Conservation (phyloP, 2,888 invertebrate species). For the Teleogryllus oceanicus region DNA sequence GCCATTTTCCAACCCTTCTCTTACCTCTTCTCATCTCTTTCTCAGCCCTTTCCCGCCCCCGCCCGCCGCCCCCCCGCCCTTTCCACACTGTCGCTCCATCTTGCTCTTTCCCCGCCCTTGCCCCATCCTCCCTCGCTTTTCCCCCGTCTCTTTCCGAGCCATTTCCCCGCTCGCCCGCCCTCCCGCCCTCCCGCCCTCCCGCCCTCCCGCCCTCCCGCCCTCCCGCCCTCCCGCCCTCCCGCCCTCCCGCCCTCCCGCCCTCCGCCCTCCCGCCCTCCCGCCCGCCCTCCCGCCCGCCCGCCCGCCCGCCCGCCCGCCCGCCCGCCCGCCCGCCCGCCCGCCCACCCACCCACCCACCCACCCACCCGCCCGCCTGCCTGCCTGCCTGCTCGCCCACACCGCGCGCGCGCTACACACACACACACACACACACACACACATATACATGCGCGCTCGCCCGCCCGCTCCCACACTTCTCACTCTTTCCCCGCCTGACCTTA, state of each 20-base stretch:
- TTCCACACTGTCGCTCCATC: neutral
- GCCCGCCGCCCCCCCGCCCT: neutral
- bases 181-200: neutral
- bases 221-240: neutral
- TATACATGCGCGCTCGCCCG: accelerated
- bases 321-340: accelerated
- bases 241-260: neutral
- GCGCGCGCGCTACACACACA: accelerated
- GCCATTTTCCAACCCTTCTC: neutral
- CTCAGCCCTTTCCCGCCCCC: neutral
- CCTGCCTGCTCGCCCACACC: accelerated
- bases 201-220: neutral
- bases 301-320: neutral
- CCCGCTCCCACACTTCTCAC: neutral
- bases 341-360: neutral
- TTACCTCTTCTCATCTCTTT: neutral
- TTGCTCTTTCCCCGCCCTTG: neutral
- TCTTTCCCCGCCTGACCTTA: neutral
- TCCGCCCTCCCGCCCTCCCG: neutral
- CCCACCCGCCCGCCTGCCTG: accelerated
- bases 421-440: no score
- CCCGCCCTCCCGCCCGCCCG: neutral
- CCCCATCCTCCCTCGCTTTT: neutral
- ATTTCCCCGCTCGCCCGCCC: neutral
- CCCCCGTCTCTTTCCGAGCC: neutral